Percentiles rank a stretch among this genome's conserved stretches.
Evolutionary conservation across 2,113 vertebrate species (phyloP).

Genomic region (Hystrix cristata): DNA sequence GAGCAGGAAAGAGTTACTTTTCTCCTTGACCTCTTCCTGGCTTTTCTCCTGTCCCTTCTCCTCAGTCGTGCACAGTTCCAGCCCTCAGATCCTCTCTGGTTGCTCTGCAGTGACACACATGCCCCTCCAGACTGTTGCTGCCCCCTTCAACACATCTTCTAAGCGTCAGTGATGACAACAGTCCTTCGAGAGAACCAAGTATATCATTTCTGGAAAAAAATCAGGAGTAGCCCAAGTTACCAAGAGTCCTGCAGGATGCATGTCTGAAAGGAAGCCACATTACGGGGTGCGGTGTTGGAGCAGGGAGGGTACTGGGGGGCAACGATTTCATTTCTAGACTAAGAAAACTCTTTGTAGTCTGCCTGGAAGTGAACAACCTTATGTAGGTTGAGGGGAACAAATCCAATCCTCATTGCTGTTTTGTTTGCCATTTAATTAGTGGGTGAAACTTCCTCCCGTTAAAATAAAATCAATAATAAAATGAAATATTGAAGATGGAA

Average conservation of each 20-base stretch:
- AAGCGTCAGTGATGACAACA: background rate
- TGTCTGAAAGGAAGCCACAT: constrained; percentile 9
- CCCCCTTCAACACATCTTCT: background rate
- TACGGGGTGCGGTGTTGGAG: background rate
- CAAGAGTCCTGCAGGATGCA: no score
- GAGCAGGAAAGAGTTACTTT: background rate
- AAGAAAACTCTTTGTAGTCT: background rate
- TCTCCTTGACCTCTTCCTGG: background rate
- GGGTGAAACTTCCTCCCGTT: background rate
- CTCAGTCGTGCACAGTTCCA: background rate
- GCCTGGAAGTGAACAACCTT: background rate
- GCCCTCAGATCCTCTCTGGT: background rate
- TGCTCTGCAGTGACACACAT: no score
- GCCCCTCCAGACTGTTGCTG: background rate
- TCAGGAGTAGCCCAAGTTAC: background rate
- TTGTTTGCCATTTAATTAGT: constrained; percentile 69
- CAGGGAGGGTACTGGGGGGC: background rate
- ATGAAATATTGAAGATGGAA: constrained; percentile 68
- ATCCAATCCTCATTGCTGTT: background rate
- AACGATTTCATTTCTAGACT: background rate
- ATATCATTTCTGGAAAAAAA: constrained; percentile 47
- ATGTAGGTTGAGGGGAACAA: background rate
- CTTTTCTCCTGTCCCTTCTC: background rate
- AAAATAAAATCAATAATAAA: constrained; percentile 63
- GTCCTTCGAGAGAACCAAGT: constrained; percentile 25